Evolutionary conservation across 2,888 invertebrate species (phyloP).

Genomic region (Oscheius sp.): DNA sequence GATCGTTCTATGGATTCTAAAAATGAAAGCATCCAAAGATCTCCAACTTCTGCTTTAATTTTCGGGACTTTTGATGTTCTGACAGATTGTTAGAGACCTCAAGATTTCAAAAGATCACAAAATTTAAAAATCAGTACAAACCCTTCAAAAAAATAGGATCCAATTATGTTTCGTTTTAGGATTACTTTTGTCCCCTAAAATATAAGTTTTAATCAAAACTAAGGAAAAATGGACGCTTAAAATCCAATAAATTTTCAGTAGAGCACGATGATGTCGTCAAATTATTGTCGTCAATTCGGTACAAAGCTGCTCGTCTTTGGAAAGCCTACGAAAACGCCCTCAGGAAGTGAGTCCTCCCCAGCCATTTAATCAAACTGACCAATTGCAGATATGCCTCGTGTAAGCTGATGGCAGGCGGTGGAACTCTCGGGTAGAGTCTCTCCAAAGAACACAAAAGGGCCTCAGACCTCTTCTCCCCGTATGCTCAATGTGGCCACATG

Average conservation of each 20-base stretch:
- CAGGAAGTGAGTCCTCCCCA: conserved; percentile 3
- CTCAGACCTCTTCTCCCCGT: neutral
- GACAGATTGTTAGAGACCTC: no score
- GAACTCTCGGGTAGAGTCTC: conserved; percentile 24
- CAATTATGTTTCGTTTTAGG: no score
- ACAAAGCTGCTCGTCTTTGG: conserved; percentile 20
- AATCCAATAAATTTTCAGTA: conserved; percentile 29
- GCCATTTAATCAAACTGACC: neutral
- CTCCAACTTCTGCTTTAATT: no score
- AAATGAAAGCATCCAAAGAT: no score
- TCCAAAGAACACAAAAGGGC: no score
- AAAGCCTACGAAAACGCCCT: conserved; percentile 31
- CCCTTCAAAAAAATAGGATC: neutral
- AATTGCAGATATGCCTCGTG: conserved; percentile 28
- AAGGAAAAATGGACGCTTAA: neutral
- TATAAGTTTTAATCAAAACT: no score
- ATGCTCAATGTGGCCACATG: conserved; percentile 22
- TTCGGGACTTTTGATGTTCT: no score
- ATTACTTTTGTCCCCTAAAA: no score
- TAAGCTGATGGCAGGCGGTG: conserved; percentile 24
- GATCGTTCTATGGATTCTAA: no score
- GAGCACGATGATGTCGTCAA: conserved; percentile 18
- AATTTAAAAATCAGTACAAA: no score
- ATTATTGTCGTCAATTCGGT: conserved; percentile 15
- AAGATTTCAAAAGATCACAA: no score